Base-by-base conservation (phyloP, 2,113 vertebrate species). In the Origma solitaria region DNA sequence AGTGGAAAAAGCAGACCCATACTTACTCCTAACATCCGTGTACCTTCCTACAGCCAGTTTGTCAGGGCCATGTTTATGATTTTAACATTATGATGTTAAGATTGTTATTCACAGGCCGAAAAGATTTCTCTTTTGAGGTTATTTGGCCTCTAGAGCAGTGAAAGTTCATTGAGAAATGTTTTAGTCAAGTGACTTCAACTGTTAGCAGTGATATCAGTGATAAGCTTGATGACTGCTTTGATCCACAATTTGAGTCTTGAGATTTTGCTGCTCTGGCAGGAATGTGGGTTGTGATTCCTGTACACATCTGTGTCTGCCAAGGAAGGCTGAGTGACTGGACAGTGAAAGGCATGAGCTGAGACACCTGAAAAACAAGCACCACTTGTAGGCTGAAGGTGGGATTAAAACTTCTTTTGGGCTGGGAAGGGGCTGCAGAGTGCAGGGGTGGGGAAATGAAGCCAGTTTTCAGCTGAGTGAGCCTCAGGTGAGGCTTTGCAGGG, bases 151-250 rank as follows among this genome's bases (percentile, higher is more conserved):
- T 40, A 17, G 76, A 51, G 24, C 4, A 22, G 22, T 35, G 60
- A 7, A 57, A 78, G 35, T 37, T 56, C 57, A 62, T 44, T 82
- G 49, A 37, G 61, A 35, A 47, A 6, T 50, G 21, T 31, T 84
- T 33, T 35, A 82, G 53, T 50, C 33, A 37, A 27, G 40, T 13
- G 12, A 30, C 37, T 12, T 22, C 28, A 38, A 4, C 28, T 38
- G 2, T 54, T 77, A 33, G 27, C 44, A 49, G 28, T 0, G 1
- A 0, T 61, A 4, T 3, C 37, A 33, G 1, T 27, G 56, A 42
- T 64, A 15, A 75, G 15, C 31, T n/a, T 10, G 7, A 10, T 22
- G 58, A 10, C 25, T 70, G 47, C 64, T 77, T 64, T 70, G 44
- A 31, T 72, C 5, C 8, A 24, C 19, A 40, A 0, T 45, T 50